Conservation (phyloP, 2,888 invertebrate species). For the Pardosa pseudoannulata region DNA sequence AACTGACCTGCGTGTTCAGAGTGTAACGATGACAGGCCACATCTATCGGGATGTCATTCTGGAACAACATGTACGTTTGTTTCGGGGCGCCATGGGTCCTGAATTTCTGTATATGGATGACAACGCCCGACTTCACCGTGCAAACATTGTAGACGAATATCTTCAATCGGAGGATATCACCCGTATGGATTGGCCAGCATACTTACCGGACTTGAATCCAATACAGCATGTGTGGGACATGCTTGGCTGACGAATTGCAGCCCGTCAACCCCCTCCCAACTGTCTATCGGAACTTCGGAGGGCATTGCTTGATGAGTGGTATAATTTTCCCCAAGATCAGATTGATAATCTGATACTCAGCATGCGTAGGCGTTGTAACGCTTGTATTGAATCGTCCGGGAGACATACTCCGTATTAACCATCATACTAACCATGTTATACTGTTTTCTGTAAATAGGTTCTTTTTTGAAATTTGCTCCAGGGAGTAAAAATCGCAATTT, state of each 20-base stretch:
- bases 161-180: constrained; percentile 24
- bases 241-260: constrained; percentile 17
- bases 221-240: constrained; percentile 5
- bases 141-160: constrained; percentile 14
- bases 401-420: background rate
- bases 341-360: constrained; percentile 18
- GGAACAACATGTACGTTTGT: constrained; percentile 30
- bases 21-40: background rate
- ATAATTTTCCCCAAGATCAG: constrained; percentile 14
- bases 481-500: background rate
- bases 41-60: constrained; percentile 10
- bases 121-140: constrained; percentile 17
- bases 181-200: constrained; percentile 15
- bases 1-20: constrained; percentile 26
- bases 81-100: constrained; percentile 1
- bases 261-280: constrained; percentile 14
- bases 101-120: constrained; percentile 36
- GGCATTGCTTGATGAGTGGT: constrained; percentile 7
- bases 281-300: constrained; percentile 26
- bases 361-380: background rate
- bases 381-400: constrained; percentile 2
- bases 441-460: background rate
- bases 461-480: background rate
- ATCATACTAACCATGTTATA: background rate
- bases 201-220: background rate